These are phyloP conservation scores for Nymphalis io DNA, from an alignment of 1,140 invertebrate species.

Conservation along the genomic window DNA sequence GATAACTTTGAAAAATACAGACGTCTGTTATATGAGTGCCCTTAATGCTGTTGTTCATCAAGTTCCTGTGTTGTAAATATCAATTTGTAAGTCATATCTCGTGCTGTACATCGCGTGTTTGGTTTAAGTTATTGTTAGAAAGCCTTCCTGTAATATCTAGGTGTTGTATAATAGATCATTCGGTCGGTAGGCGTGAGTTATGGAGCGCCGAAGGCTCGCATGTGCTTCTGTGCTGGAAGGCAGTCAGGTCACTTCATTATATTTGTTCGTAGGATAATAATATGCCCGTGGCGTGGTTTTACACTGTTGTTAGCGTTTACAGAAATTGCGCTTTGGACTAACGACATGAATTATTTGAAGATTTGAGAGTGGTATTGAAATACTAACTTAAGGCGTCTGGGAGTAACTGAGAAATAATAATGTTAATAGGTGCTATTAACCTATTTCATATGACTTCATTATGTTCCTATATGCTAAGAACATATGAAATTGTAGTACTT, in stretches of 20 bases:
- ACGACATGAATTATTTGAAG: too few relatives aligned
- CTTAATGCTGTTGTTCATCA: background rate
- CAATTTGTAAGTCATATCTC: slow-evolving; percentile 12
- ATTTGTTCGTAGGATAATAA: background rate
- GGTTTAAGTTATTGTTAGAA: slow-evolving; percentile 9
- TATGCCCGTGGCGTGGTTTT: slow-evolving; percentile 10
- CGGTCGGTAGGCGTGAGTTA: slow-evolving; percentile 31
- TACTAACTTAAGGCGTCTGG: too few relatives aligned
- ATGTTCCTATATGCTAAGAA: too few relatives aligned
- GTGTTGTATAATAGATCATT: slow-evolving; percentile 27
- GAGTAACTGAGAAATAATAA: too few relatives aligned
- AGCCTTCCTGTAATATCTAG: slow-evolving; percentile 11
- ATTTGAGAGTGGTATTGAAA: too few relatives aligned
- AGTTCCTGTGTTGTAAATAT: slow-evolving; percentile 6
- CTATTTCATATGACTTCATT: too few relatives aligned
- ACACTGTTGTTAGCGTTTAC: background rate
- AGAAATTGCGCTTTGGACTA: background rate
- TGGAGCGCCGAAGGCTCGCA: slow-evolving; percentile 32
- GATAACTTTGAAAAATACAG: too few relatives aligned
- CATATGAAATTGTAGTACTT: too few relatives aligned
- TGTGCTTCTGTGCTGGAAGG: slow-evolving; percentile 27
- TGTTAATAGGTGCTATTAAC: too few relatives aligned
- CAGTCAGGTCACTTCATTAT: slow-evolving; percentile 20
- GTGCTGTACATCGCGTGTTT: slow-evolving; percentile 7
- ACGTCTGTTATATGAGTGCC: too few relatives aligned